These are phyloP conservation scores for Drosophila sp. DNA, from an alignment of 1,140 invertebrate species.

Conservation along the genomic window DNA sequence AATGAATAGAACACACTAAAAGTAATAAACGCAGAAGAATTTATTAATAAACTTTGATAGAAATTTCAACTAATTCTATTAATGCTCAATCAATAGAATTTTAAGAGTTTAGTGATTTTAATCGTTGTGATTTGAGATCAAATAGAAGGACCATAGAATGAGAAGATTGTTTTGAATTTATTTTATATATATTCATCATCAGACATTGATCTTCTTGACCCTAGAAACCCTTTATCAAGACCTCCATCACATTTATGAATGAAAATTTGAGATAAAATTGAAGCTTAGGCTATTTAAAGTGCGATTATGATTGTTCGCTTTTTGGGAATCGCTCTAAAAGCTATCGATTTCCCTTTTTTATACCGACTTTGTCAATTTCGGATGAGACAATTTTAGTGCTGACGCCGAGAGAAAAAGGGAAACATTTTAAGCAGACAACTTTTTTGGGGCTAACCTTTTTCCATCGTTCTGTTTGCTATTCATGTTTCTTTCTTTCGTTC, in stretches of 20 bases:
- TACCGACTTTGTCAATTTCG: constrained; percentile 10
- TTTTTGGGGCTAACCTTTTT: constrained; percentile 26
- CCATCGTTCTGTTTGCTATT: constrained; percentile 10
- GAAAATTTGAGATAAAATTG: background rate
- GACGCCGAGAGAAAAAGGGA: constrained; percentile 11
- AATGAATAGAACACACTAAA: too few relatives aligned
- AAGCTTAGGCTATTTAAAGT: background rate
- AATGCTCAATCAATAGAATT: too few relatives aligned
- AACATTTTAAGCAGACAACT: constrained; percentile 19
- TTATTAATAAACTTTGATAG: too few relatives aligned
- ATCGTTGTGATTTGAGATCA: too few relatives aligned
- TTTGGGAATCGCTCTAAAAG: background rate
- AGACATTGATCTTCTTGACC: too few relatives aligned
- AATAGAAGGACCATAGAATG: too few relatives aligned
- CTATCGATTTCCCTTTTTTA: constrained; percentile 7
- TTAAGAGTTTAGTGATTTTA: too few relatives aligned
- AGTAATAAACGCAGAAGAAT: too few relatives aligned
- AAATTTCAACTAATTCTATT: too few relatives aligned
- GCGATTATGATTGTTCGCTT: background rate
- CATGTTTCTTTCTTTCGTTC: constrained; percentile 18
- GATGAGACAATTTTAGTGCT: constrained; percentile 9
- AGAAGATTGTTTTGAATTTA: too few relatives aligned
- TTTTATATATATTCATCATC: too few relatives aligned
- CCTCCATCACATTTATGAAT: background rate
- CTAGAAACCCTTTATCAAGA: too few relatives aligned